Conservation (phyloP, 2,888 invertebrate genomes). For the Lithosia quadra region DNA sequence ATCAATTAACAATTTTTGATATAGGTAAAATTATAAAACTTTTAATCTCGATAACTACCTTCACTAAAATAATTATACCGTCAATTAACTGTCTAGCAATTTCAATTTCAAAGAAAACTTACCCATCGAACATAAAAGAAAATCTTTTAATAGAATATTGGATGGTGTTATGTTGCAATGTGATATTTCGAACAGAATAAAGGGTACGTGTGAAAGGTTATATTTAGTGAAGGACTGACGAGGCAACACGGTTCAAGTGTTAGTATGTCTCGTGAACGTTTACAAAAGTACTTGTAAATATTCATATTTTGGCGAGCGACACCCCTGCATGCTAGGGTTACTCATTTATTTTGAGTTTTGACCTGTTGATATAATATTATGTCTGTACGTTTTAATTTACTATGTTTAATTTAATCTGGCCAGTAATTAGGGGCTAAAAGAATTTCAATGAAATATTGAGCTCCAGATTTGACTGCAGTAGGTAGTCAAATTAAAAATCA, state of each 20-base stretch:
- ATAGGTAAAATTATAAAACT: no score
- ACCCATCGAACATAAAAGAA: background rate
- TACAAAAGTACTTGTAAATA: slow-evolving; percentile 64
- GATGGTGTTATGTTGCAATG: slow-evolving; percentile 16
- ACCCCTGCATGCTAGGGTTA: slow-evolving; percentile 44
- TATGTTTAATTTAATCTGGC: background rate
- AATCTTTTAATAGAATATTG: slow-evolving; percentile 13
- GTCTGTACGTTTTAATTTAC: slow-evolving; percentile 32
- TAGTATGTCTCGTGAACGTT: slow-evolving; percentile 58
- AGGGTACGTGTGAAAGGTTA: slow-evolving; percentile 32
- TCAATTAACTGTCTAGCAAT: background rate
- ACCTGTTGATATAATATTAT: slow-evolving; percentile 11
- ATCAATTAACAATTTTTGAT: no score
- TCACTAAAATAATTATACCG: background rate
- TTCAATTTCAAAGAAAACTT: background rate
- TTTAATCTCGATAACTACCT: background rate
- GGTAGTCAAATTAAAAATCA: no score
- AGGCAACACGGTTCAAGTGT: slow-evolving; percentile 55
- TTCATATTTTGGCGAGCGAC: slow-evolving; percentile 60
- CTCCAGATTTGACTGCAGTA: no score
- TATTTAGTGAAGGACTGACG: slow-evolving; percentile 47
- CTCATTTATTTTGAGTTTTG: slow-evolving; percentile 26
- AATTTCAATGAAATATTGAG: no score
- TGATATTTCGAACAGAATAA: slow-evolving; percentile 16
- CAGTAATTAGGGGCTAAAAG: background rate